phyloP scores from a whole-genome alignment of 2,888 invertebrate species.

The Dolichopus griseipennis region DNA sequence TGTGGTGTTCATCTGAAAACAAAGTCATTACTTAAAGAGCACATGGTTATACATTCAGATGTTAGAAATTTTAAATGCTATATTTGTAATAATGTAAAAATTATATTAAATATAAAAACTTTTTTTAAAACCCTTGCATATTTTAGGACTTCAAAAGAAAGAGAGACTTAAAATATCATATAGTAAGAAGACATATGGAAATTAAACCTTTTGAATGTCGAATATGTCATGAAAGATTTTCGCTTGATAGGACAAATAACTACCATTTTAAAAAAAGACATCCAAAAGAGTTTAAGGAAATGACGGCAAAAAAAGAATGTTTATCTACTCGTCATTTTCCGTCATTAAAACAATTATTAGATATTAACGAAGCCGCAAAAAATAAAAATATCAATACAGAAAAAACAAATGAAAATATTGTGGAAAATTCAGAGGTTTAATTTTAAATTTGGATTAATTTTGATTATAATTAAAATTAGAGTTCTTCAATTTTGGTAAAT shows the following conservation, averaged over 20 bases:
- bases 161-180: slow-evolving; percentile 40
- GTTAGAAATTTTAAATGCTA: slow-evolving; percentile 38
- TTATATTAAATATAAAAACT: background rate
- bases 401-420: too few relatives aligned
- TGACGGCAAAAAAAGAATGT: slow-evolving; percentile 29
- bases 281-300: slow-evolving; percentile 39
- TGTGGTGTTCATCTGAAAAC: slow-evolving; percentile 43
- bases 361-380: background rate
- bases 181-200: slow-evolving; percentile 41
- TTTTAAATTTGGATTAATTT: too few relatives aligned
- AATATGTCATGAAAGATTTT: slow-evolving; percentile 40
- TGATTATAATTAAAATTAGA: too few relatives aligned
- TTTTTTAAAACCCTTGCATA: background rate
- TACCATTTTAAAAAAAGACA: slow-evolving; percentile 41
- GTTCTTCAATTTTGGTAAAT: too few relatives aligned
- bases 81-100: slow-evolving; percentile 31
- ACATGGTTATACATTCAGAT: slow-evolving; percentile 41
- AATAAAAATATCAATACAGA: too few relatives aligned
- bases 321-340: background rate
- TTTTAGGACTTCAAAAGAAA: slow-evolving; percentile 34
- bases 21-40: slow-evolving; percentile 43
- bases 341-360: background rate
- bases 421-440: too few relatives aligned
- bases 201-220: slow-evolving; percentile 41
- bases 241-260: slow-evolving; percentile 43